Evolutionary conservation across 2,113 vertebrate genomes (phyloP).

Genomic region (Megalops atlanticus): DNA sequence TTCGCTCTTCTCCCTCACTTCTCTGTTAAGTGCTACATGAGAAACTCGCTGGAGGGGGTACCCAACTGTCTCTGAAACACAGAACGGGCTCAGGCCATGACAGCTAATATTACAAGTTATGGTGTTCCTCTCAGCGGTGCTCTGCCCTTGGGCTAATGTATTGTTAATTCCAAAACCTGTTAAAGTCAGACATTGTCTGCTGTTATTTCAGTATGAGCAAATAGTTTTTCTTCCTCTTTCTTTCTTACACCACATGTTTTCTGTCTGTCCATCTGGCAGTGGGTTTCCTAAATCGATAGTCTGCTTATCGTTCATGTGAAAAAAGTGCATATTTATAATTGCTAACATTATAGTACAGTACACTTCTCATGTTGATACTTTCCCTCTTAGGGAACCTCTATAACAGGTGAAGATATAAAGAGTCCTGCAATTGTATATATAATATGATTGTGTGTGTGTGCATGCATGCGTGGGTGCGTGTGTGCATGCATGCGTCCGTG

Average conservation of each 20-base stretch:
- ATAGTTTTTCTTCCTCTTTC: constrained; percentile 12
- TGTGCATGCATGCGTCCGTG: no score
- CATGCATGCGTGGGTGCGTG: no score
- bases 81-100: constrained; percentile 35
- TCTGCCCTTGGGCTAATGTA: constrained; percentile 45
- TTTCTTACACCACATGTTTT: neutral
- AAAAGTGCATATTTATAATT: neutral
- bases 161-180: constrained; percentile 50
- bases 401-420: no score
- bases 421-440: no score
- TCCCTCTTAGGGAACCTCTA: no score
- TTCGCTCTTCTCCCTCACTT: constrained; percentile 23
- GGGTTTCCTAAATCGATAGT: neutral
- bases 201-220: constrained; percentile 34
- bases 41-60: constrained; percentile 30
- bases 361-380: no score
- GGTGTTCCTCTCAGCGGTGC: constrained; percentile 33
- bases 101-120: constrained; percentile 48
- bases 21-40: constrained; percentile 37
- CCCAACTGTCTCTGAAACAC: constrained; percentile 30
- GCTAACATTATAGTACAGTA: neutral
- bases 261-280: neutral
- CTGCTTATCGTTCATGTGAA: neutral
- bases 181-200: constrained; percentile 35
- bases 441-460: no score